Percentiles rank a stretch among this genome's conserved stretches.
These are phyloP conservation scores for Pheosia tremula DNA, from an alignment of 2,888 invertebrate genomes.

Conservation along the genomic window DNA sequence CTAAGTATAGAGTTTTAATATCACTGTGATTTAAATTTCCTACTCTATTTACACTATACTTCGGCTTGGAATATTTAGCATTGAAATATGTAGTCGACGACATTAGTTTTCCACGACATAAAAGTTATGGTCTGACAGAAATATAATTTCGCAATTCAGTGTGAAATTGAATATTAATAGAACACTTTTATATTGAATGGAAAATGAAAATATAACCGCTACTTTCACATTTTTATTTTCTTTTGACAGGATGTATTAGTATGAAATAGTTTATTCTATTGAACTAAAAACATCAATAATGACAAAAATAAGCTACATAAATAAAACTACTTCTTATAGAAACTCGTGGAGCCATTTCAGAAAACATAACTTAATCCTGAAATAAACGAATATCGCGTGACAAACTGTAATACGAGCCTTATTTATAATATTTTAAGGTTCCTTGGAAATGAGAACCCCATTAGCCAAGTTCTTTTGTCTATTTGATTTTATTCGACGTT, in stretches of 20 bases:
- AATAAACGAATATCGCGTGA: slow-evolving; percentile 34
- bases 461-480: slow-evolving; percentile 28
- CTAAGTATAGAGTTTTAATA: neutral
- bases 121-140: neutral
- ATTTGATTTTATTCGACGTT: slow-evolving; percentile 22
- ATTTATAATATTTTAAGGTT: slow-evolving; percentile 32
- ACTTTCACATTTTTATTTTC: neutral
- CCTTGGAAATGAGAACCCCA: slow-evolving; percentile 16
- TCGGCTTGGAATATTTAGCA: neutral
- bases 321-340: neutral
- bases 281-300: neutral
- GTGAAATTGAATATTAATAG: neutral
- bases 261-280: no score
- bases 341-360: neutral
- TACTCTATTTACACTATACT: neutral
- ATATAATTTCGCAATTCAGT: neutral
- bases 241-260: neutral
- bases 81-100: neutral
- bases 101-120: neutral
- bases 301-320: neutral
- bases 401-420: slow-evolving; percentile 30
- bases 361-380: slow-evolving; percentile 6
- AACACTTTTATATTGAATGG: neutral
- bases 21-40: neutral
- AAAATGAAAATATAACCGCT: neutral